Evolutionary conservation across 2,888 invertebrate species (phyloP).

Genomic region (Phanerotoma sp.): DNA sequence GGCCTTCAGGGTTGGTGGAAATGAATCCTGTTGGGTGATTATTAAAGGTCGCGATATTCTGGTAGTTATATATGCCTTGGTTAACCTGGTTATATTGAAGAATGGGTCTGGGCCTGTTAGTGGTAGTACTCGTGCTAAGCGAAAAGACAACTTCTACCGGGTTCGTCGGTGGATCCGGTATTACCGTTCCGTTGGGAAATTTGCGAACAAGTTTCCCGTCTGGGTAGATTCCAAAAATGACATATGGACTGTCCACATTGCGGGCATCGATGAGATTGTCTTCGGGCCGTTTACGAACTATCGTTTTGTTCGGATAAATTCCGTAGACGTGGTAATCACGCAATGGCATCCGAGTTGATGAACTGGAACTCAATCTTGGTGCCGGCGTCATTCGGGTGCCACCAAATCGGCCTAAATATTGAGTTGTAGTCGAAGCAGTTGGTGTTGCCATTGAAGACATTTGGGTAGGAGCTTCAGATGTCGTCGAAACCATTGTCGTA

Average conservation of each 20-base stretch:
- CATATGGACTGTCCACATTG: slow-evolving; percentile 71
- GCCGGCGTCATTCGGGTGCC: slow-evolving; percentile 46
- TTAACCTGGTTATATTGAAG: slow-evolving; percentile 38
- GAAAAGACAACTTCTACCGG: slow-evolving; percentile 56
- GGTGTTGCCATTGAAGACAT: slow-evolving; percentile 54
- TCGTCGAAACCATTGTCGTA: slow-evolving; percentile 16
- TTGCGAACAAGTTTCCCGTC: slow-evolving; percentile 78
- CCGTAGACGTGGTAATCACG: slow-evolving; percentile 75
- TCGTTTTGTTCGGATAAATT: slow-evolving; percentile 76
- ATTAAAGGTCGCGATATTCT: slow-evolving; percentile 46
- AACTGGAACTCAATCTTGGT: slow-evolving; percentile 47
- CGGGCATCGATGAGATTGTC: slow-evolving; percentile 67
- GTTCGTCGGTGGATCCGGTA: slow-evolving; percentile 63
- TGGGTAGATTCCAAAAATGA: slow-evolving; percentile 75
- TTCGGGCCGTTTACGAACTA: slow-evolving; percentile 73
- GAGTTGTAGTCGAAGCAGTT: slow-evolving; percentile 32
- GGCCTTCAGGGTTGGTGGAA: slow-evolving; percentile 37
- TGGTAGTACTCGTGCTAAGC: slow-evolving; percentile 49
- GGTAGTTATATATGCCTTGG: slow-evolving; percentile 42
- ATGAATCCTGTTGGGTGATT: slow-evolving; percentile 37
- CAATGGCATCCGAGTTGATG: slow-evolving; percentile 57
- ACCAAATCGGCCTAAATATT: slow-evolving; percentile 47
- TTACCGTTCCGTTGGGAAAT: slow-evolving; percentile 77
- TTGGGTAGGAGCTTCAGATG: slow-evolving; percentile 48
- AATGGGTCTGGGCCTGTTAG: slow-evolving; percentile 49